Conservation (phyloP, 1,140 invertebrate genomes). For the Chrysomallon squamiferum region DNA sequence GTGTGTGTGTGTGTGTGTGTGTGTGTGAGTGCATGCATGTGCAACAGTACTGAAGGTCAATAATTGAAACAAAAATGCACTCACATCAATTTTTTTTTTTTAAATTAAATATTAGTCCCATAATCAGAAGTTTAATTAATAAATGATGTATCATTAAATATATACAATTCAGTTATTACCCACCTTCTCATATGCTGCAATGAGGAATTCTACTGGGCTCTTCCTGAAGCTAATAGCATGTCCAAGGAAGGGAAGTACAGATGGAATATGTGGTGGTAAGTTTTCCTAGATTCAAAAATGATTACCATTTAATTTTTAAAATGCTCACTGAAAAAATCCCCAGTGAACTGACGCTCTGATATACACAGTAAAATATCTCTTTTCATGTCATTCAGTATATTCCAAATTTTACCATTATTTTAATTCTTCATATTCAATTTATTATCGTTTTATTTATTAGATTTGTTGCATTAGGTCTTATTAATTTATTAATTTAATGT, state of each 20-base stretch:
- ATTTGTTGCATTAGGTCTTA: neutral
- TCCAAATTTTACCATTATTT: neutral
- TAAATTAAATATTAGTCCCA: too few relatives aligned
- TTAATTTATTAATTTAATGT: too few relatives aligned
- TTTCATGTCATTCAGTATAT: neutral
- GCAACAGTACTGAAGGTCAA: neutral
- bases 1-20: neutral
- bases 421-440: neutral
- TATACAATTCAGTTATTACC: too few relatives aligned
- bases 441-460: neutral
- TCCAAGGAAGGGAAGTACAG: conserved; percentile 51
- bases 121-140: too few relatives aligned
- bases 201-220: conserved; percentile 47
- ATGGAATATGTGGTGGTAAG: conserved; percentile 49
- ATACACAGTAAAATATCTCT: neutral
- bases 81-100: too few relatives aligned
- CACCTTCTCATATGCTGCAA: conserved; percentile 49
- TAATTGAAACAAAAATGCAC: neutral
- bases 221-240: conserved; percentile 46
- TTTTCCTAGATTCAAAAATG: conserved; percentile 18
- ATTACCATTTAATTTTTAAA: neutral
- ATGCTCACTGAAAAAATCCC: neutral
- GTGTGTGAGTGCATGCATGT: neutral
- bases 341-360: neutral
- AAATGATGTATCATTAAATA: too few relatives aligned